A percentile compares a stretch with the other conserved stretches of the same genome.
Conservation (phyloP, 2,888 invertebrate species). For the Athalia cordata region DNA sequence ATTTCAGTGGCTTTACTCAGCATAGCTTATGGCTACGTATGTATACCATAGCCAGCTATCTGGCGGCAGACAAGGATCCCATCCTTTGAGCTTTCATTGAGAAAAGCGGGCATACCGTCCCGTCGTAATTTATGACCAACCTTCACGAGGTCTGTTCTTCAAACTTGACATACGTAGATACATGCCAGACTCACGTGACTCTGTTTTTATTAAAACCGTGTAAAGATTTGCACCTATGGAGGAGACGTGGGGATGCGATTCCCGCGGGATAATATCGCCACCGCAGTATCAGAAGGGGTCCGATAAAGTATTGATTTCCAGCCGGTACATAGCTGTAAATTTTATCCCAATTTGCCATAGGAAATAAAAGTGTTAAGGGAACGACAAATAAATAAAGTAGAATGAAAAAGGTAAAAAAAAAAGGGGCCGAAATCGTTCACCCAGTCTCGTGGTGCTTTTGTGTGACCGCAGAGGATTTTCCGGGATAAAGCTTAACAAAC, state of each 20-base stretch:
- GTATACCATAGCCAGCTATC: neutral
- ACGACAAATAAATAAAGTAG: too few species aligned
- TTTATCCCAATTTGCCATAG: too few species aligned
- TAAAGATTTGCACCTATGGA: too few species aligned
- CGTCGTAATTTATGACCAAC: slow-evolving; percentile 29
- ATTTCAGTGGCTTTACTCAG: slow-evolving; percentile 8
- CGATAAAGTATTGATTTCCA: too few species aligned
- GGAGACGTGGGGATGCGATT: too few species aligned
- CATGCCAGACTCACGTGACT: neutral
- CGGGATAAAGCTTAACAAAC: slow-evolving; percentile 10
- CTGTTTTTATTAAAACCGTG: neutral
- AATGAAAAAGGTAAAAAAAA: too few species aligned
- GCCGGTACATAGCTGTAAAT: too few species aligned
- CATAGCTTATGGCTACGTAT: neutral
- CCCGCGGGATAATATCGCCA: too few species aligned
- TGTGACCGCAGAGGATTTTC: neutral
- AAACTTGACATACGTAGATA: neutral
- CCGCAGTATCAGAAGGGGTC: too few species aligned
- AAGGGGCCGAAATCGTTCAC: too few species aligned
- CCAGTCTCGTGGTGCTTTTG: too few species aligned
- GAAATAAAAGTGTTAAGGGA: too few species aligned
- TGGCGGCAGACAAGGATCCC: slow-evolving; percentile 11
- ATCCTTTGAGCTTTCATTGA: slow-evolving; percentile 41
- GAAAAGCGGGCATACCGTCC: slow-evolving; percentile 11
- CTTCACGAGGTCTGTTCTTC: neutral